phyloP scores from a whole-genome alignment of 2,113 vertebrate genomes.

The Micromys minutus region DNA sequence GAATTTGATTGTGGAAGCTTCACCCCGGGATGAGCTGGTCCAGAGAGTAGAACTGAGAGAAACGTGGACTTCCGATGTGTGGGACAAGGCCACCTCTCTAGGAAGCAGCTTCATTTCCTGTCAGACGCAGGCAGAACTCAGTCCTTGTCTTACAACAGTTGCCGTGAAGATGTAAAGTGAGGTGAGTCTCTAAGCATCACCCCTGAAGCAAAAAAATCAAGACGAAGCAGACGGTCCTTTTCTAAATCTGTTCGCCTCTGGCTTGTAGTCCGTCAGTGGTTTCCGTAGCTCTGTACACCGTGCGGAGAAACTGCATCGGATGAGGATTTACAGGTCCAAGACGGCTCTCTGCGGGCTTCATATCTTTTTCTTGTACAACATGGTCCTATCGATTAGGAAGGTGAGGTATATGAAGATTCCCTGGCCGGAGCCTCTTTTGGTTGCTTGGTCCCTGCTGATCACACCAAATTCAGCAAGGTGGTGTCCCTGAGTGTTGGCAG shows the following conservation, averaged over 20 bases:
- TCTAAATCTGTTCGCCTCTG: background rate
- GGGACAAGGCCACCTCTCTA: slow-evolving; percentile 10
- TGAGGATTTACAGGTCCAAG: background rate
- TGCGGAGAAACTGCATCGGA: background rate
- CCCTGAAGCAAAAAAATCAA: background rate
- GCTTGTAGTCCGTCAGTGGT: background rate
- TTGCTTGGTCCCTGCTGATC: background rate
- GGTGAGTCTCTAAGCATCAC: background rate
- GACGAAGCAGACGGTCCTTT: background rate
- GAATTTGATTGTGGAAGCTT: background rate
- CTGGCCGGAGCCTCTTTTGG: background rate
- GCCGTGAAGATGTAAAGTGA: background rate
- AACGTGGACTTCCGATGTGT: background rate
- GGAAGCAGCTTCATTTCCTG: slow-evolving; percentile 10
- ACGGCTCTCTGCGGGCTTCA: background rate
- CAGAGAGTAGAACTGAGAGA: background rate
- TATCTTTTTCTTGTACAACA: background rate
- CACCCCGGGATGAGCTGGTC: background rate
- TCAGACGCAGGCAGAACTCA: background rate
- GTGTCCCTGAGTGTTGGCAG: background rate
- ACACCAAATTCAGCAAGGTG: background rate
- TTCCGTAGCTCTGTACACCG: background rate
- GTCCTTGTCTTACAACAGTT: background rate
- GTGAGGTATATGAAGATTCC: background rate
- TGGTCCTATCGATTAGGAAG: background rate